Percentiles rank a stretch among this genome's conserved stretches.
Evolutionary conservation across 2,888 invertebrate species (phyloP).

Genomic region (Acronicta alni): DNA sequence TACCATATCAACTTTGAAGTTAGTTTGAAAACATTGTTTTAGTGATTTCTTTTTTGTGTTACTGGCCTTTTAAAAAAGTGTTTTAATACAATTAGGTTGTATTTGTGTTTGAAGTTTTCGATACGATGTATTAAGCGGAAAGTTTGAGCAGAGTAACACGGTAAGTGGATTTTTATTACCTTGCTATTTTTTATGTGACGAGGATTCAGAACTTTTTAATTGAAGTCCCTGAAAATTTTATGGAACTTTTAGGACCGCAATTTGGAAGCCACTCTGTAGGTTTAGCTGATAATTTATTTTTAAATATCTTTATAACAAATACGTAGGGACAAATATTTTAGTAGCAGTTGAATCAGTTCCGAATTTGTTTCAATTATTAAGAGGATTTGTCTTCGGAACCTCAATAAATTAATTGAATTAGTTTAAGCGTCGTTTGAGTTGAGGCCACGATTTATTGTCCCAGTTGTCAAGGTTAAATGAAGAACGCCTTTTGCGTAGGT

Average conservation of each 20-base stretch:
- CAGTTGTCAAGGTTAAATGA: neutral
- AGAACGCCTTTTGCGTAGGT: neutral
- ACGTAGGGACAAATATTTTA: neutral
- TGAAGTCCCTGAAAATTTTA: neutral
- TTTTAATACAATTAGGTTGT: slow-evolving; percentile 10
- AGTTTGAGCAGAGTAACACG: slow-evolving; percentile 5
- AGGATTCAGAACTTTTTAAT: neutral
- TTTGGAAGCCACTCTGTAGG: neutral
- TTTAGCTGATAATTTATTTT: neutral
- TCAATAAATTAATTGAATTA: slow-evolving; percentile 14
- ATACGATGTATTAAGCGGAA: slow-evolving; percentile 2
- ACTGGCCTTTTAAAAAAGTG: slow-evolving; percentile 33
- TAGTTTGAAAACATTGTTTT: slow-evolving; percentile 25
- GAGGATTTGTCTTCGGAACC: neutral
- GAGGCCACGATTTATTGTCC: slow-evolving; percentile 1
- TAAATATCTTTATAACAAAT: neutral
- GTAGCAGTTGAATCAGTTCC: neutral
- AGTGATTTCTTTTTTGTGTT: slow-evolving; percentile 38
- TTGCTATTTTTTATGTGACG: neutral
- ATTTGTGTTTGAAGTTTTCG: slow-evolving; percentile 33
- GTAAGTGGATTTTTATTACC: slow-evolving; percentile 32
- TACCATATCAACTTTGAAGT: slow-evolving; percentile 17
- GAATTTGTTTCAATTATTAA: slow-evolving; percentile 3
- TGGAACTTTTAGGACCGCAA: neutral
- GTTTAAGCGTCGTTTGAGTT: slow-evolving; percentile 5